A percentile compares a stretch with the other conserved stretches of the same genome.
Conservation (phyloP, 2,113 vertebrate species). For the Willisornis vidua region DNA sequence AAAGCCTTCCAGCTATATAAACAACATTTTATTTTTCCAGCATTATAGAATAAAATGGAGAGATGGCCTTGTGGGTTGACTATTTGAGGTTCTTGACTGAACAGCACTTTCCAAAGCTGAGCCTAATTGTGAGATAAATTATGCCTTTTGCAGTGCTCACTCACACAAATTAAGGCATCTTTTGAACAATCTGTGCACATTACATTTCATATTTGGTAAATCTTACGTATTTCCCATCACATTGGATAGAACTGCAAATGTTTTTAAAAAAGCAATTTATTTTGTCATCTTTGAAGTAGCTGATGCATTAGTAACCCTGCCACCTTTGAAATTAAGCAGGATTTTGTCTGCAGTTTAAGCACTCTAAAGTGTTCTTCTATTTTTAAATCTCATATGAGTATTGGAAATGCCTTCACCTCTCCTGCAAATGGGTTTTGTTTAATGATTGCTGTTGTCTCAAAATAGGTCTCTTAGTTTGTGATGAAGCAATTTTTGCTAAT, state of each 20-base stretch:
- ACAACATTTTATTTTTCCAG: constrained; percentile 33
- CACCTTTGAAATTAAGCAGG: constrained; percentile 57
- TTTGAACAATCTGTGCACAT: constrained; percentile 6
- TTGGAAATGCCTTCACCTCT: constrained; percentile 48
- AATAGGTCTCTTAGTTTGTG: constrained; percentile 42
- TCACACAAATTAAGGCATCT: neutral
- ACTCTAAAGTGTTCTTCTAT: constrained; percentile 32
- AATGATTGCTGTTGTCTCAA: constrained; percentile 50
- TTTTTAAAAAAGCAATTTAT: constrained; percentile 38
- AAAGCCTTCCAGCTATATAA: constrained; percentile 35
- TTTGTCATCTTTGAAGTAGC: constrained; percentile 35
- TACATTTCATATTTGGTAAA: constrained; percentile 9
- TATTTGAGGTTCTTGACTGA: constrained; percentile 9
- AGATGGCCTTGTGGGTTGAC: neutral
- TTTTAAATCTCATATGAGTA: constrained; percentile 52
- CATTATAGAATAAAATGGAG: constrained; percentile 23
- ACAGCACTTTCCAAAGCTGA: constrained; percentile 10
- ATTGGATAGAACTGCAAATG: neutral
- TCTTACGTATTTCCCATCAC: neutral
- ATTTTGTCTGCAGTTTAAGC: constrained; percentile 33
- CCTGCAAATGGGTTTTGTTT: constrained; percentile 58
- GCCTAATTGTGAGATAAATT: neutral
- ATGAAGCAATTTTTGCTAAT: constrained; percentile 50
- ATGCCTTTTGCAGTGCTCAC: neutral
- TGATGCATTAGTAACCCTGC: constrained; percentile 50